phyloP scores from a whole-genome alignment of 2,113 vertebrate species.

The Riparia riparia region DNA sequence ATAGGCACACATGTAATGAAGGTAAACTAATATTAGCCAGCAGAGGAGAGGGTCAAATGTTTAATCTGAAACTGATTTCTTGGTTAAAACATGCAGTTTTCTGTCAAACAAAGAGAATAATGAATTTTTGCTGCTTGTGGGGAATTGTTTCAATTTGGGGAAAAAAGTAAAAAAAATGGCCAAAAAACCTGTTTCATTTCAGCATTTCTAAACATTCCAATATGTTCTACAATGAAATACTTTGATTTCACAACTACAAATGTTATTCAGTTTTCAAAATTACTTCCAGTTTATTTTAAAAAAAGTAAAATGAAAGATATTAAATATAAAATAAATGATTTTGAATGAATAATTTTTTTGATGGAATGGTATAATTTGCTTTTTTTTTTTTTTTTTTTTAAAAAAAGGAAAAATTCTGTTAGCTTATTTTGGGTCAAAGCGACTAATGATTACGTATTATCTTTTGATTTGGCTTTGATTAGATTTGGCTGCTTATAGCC shows the following conservation, averaged over 20 bases:
- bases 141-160: background rate
- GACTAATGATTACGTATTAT: background rate
- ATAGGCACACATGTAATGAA: background rate
- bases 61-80: background rate
- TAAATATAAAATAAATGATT: background rate
- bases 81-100: conserved; percentile 7
- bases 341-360: background rate
- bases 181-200: background rate
- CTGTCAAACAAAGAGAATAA: background rate
- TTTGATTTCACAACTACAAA: background rate
- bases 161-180: background rate
- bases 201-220: background rate
- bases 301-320: background rate
- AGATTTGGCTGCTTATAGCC: background rate
- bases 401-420: background rate
- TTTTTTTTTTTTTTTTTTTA: background rate
- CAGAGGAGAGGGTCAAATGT: background rate
- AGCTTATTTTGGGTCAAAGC: background rate
- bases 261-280: background rate
- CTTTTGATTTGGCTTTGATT: background rate
- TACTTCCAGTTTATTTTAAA: background rate
- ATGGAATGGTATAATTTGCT: background rate
- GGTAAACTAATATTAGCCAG: background rate
- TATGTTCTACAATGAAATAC: background rate
- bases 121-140: background rate